A percentile compares a stretch with the other conserved stretches of the same genome.
Evolutionary conservation across 2,113 vertebrate species (phyloP).

Genomic region (Carlito syrichta): DNA sequence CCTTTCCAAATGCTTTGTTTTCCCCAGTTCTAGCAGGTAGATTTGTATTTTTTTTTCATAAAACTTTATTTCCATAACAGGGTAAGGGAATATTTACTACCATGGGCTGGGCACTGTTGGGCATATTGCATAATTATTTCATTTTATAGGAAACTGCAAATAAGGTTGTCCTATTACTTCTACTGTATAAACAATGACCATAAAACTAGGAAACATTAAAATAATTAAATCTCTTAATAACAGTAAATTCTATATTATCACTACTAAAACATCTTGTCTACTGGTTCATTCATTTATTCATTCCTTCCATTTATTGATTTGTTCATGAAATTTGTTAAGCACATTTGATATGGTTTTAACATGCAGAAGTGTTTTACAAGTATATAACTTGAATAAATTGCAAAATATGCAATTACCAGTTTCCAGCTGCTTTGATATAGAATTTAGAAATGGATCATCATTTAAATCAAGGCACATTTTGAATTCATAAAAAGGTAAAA

Average conservation of each 20-base stretch:
- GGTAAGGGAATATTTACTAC: background rate
- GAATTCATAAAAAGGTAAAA: background rate
- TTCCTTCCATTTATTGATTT: background rate
- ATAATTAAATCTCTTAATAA: background rate
- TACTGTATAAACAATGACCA: background rate
- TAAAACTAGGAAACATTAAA: background rate
- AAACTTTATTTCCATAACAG: background rate
- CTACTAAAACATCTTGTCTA: background rate
- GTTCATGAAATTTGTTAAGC: background rate
- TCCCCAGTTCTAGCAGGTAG: background rate
- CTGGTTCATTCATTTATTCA: background rate
- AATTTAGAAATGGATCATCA: constrained; percentile 14
- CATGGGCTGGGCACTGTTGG: background rate
- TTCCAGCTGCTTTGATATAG: background rate
- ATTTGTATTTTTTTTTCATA: background rate
- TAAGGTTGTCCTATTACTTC: background rate
- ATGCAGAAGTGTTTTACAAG: background rate
- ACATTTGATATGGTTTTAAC: background rate
- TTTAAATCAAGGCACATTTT: background rate
- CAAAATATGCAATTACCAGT: background rate
- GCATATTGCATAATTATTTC: background rate
- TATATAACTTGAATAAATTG: background rate
- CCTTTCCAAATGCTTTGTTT: too few relatives aligned
- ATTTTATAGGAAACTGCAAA: background rate
- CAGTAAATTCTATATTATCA: background rate